phyloP scores from a whole-genome alignment of 2,113 vertebrate genomes.

The Castor canadensis region DNA sequence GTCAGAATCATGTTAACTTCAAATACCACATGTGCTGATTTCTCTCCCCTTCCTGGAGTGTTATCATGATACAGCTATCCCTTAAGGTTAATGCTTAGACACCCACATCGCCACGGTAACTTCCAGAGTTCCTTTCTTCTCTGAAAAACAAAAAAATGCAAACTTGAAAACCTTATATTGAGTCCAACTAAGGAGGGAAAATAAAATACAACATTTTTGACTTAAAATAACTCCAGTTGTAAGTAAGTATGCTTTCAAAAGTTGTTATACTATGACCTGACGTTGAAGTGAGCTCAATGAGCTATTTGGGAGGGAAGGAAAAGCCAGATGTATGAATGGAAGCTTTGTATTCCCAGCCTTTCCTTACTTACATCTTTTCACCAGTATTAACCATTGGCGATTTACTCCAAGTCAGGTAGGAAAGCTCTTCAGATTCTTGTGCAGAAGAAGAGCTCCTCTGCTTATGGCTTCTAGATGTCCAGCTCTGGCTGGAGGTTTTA shows the following conservation, averaged over 20 bases:
- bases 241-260: background rate
- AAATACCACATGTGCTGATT: fast-evolving
- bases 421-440: background rate
- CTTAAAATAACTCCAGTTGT: background rate
- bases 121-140: background rate
- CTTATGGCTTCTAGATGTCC: no score
- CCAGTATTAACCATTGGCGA: background rate
- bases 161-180: background rate
- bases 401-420: background rate
- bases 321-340: background rate
- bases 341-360: fast-evolving
- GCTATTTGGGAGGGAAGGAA: background rate
- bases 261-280: no score
- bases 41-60: background rate
- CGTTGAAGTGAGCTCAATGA: background rate
- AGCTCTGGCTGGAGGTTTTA: background rate
- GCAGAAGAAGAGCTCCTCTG: background rate
- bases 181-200: background rate
- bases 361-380: background rate
- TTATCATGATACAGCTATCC: no score
- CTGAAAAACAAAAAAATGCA: background rate
- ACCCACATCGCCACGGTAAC: background rate
- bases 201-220: background rate
- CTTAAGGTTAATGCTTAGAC: no score
- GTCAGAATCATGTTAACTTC: background rate